Conservation (phyloP, 2,113 vertebrate species). For the Entomyzon cyanotis region DNA sequence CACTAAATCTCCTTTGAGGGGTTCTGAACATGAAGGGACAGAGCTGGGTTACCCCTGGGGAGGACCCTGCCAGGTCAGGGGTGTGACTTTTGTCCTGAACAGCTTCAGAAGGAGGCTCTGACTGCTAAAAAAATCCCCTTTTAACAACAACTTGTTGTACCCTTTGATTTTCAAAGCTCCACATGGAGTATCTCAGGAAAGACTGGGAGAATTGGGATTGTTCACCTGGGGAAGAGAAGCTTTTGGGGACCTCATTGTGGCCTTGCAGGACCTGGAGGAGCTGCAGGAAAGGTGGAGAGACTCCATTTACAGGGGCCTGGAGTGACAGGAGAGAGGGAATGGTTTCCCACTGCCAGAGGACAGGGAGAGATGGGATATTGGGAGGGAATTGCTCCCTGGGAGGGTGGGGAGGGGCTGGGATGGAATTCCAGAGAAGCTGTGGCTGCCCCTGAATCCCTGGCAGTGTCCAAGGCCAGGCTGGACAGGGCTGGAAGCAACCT, state of each 20-base stretch:
- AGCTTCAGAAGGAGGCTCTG: neutral
- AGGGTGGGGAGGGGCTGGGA: neutral
- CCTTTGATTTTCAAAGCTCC: neutral
- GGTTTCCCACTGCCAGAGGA: neutral
- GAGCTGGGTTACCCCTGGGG: neutral
- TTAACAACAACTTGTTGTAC: neutral
- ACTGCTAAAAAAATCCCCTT: neutral
- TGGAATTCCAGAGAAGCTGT: neutral
- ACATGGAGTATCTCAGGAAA: neutral
- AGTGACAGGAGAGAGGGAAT: neutral
- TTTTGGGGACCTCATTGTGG: no score
- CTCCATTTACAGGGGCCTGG: no score
- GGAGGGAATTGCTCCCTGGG: fast-evolving
- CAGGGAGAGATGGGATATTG: neutral
- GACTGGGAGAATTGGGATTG: neutral
- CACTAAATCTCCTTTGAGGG: neutral
- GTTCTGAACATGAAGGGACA: neutral
- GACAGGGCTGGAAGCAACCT: neutral
- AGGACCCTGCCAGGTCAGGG: neutral
- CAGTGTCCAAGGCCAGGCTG: neutral
- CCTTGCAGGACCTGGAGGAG: no score
- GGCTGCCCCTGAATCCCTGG: neutral
- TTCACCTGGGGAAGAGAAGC: no score
- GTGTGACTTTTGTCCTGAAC: neutral
- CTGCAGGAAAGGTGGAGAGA: no score